Percentiles rank a stretch among this genome's conserved stretches.
Evolutionary conservation across 2,113 vertebrate species (phyloP).

Genomic region (Benitochromis conjunctus): DNA sequence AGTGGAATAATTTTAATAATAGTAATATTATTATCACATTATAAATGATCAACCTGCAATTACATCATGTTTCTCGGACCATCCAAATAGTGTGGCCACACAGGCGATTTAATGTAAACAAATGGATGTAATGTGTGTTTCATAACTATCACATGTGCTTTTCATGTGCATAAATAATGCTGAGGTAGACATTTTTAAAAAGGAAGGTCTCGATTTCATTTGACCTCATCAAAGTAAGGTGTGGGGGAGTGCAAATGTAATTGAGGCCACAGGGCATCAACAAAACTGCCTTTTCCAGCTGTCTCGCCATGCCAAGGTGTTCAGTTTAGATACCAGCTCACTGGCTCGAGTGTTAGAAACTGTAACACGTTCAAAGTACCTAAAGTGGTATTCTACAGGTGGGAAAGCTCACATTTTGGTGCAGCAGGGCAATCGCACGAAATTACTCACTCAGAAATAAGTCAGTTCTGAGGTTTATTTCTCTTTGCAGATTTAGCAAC

Average conservation of each 20-base stretch:
- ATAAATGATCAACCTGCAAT: background rate
- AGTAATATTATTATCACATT: background rate
- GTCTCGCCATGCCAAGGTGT: constrained; percentile 22
- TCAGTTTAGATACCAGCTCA: constrained; percentile 11
- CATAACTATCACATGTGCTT: background rate
- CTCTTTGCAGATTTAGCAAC: background rate
- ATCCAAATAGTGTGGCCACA: background rate
- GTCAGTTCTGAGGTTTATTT: background rate
- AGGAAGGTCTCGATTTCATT: constrained; percentile 18
- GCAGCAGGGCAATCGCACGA: background rate
- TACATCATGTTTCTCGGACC: background rate
- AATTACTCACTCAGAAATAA: background rate
- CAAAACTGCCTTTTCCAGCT: background rate
- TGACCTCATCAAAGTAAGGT: background rate
- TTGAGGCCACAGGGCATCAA: background rate
- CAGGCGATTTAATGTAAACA: background rate
- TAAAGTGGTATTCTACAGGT: background rate
- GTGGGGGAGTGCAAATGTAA: background rate
- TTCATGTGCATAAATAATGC: background rate
- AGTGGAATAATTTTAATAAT: background rate
- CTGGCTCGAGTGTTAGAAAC: background rate
- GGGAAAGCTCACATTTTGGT: background rate
- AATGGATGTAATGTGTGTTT: background rate
- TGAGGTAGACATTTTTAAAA: background rate
- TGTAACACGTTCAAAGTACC: background rate